Evolutionary conservation across 2,797 vertebrate genomes (phyloP).

Genomic region (Miopithecus talapoin): DNA sequence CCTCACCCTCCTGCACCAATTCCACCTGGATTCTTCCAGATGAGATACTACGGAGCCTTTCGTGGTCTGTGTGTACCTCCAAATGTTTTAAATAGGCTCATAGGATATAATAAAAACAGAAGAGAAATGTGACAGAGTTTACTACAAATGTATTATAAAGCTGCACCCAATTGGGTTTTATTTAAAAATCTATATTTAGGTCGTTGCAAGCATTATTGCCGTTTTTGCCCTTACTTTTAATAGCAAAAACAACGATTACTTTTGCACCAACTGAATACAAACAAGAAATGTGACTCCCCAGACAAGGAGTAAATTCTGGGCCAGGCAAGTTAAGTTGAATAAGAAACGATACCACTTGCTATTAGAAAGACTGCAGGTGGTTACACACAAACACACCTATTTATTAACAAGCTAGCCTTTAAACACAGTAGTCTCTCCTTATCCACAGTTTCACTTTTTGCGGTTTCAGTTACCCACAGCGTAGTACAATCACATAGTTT

Average conservation of each 20-base stretch:
- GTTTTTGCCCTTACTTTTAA: too few species aligned
- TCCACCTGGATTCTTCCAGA: too few species aligned
- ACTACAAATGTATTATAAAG: not conserved
- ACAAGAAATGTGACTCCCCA: not conserved
- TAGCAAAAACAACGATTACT: too few species aligned
- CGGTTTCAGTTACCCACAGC: not conserved
- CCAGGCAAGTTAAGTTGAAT: not conserved
- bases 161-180: not conserved
- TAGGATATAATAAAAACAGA: not conserved
- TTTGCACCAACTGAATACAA: not conserved
- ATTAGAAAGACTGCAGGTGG: not conserved
- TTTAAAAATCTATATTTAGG: not conserved
- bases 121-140: not conserved
- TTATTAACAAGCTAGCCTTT: not conserved
- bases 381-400: too few species aligned
- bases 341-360: not conserved
- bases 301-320: not conserved
- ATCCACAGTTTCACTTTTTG: not conserved
- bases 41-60: too few species aligned
- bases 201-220: too few species aligned
- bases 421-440: not conserved
- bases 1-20: accelerated
- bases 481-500: not conserved
- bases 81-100: not conserved
- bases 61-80: not conserved